Evolutionary conservation across 1,140 invertebrate species (phyloP).

Genomic region (Brachionus asplanchnoidis): DNA sequence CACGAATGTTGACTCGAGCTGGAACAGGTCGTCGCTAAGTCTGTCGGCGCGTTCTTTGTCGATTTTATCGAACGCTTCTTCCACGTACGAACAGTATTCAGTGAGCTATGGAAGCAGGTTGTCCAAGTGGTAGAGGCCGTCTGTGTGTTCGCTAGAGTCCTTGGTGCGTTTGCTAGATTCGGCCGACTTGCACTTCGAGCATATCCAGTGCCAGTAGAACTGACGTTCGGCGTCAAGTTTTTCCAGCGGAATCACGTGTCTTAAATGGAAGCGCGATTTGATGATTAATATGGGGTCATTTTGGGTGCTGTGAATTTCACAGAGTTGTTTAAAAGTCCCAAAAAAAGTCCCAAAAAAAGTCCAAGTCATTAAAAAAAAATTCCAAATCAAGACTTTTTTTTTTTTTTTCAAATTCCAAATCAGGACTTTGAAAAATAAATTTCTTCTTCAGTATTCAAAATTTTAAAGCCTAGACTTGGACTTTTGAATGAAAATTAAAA

Average conservation of each 20-base stretch:
- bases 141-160: conserved; percentile 47
- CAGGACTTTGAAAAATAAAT: too few relatives aligned
- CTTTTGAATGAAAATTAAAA: too few relatives aligned
- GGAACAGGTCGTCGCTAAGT: conserved; percentile 57
- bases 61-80: conserved; percentile 44
- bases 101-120: conserved; percentile 49
- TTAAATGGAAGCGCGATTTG: too few relatives aligned
- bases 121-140: conserved; percentile 55
- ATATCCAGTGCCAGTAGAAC: conserved; percentile 64
- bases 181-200: conserved; percentile 53
- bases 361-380: too few relatives aligned
- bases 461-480: too few relatives aligned
- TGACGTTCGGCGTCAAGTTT: conserved; percentile 59
- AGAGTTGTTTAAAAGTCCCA: too few relatives aligned
- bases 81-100: conserved; percentile 37
- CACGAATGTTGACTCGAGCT: conserved; percentile 62
- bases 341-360: too few relatives aligned
- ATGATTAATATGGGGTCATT: too few relatives aligned
- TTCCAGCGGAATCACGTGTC: conserved; percentile 58
- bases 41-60: conserved; percentile 55
- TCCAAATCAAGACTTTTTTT: too few relatives aligned
- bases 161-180: conserved; percentile 45
- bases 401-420: too few relatives aligned
- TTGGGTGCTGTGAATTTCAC: too few relatives aligned
- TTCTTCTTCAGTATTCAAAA: too few relatives aligned